Evolutionary conservation across 2,888 invertebrate genomes (phyloP).

Genomic region (Drosophila putrida): DNA sequence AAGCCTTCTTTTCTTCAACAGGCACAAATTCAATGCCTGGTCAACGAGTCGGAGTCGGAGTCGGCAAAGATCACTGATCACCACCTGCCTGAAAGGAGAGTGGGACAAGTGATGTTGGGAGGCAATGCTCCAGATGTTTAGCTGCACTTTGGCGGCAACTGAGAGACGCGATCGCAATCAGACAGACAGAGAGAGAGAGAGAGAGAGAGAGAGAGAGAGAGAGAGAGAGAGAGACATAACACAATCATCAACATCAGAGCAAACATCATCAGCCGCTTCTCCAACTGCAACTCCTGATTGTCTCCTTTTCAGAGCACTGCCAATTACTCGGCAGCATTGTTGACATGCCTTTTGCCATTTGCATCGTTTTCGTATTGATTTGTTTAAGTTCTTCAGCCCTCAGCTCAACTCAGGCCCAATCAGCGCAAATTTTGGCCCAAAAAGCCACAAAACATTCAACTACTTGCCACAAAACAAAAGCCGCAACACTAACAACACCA

Average conservation of each 20-base stretch:
- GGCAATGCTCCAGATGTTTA: conserved; percentile 76
- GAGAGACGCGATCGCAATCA: conserved; percentile 64
- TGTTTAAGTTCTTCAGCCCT: conserved; percentile 63
- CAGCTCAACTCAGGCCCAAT: conserved; percentile 32
- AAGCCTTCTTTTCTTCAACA: conserved; percentile 47
- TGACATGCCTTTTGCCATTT: conserved; percentile 79
- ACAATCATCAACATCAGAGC: conserved; percentile 76
- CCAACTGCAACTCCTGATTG: conserved; percentile 25
- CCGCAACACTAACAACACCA: conserved; percentile 11
- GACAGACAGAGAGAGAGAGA: conserved; percentile 17
- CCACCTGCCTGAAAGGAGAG: conserved; percentile 48
- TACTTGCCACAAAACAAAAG: conserved; percentile 27
- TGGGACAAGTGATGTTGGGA: conserved; percentile 43
- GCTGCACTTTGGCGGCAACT: conserved; percentile 74
- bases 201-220: not conserved
- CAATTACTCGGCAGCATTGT: conserved; percentile 79
- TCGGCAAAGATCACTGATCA: conserved; percentile 77
- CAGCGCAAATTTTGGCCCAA: conserved; percentile 55
- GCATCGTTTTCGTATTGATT: conserved; percentile 81
- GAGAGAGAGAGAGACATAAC: conserved; percentile 36
- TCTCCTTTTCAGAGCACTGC: conserved; percentile 52
- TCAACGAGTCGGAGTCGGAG: conserved; percentile 22
- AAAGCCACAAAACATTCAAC: conserved; percentile 38
- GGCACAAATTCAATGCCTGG: conserved; percentile 38
- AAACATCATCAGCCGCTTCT: conserved; percentile 57